phyloP scores from a whole-genome alignment of 2,113 vertebrate species.

The human (Homo sapiens) region GRCh38 chr4:41539001-41539500 shows the following conservation, averaged over 20 bases:
- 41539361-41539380: neutral
- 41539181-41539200: slow-evolving; percentile 61
- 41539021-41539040: neutral
- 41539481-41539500: rapidly evolving
- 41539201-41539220: slow-evolving; percentile 52
- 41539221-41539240: slow-evolving; percentile 42
- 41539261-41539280: neutral
- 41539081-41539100: slow-evolving; percentile 64
- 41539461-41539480: neutral
- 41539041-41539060: slow-evolving; percentile 22
- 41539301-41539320: neutral
- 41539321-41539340: neutral
- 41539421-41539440: neutral
- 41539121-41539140: slow-evolving; percentile 56
- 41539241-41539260: slow-evolving; percentile 2
- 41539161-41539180: slow-evolving; percentile 75
- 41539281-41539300: neutral
- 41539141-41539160: slow-evolving; percentile 56
- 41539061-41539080: slow-evolving; percentile 58
- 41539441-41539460: neutral
- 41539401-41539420: neutral
- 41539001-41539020: slow-evolving; percentile 49
- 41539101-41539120: slow-evolving; percentile 45
- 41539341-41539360: neutral
- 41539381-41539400: neutral